Percentiles rank a stretch among this genome's conserved stretches.
Evolutionary conservation across 2,113 vertebrate species (phyloP).

Genomic region (Phocoena phocoena): DNA sequence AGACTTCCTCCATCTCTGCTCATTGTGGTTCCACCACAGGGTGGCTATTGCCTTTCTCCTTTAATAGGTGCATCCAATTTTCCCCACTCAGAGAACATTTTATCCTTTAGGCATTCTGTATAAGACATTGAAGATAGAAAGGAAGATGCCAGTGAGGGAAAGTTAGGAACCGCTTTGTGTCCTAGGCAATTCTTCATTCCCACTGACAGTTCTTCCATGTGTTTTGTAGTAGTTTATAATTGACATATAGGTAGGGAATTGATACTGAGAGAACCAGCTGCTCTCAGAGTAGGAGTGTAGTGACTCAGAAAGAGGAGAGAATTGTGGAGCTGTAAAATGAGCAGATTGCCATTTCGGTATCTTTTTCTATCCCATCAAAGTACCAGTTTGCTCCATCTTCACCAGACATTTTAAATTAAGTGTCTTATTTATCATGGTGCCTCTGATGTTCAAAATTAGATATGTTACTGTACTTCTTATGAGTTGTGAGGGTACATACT

Average conservation of each 20-base stretch:
- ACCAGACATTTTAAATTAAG: slow-evolving; percentile 51
- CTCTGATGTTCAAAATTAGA: slow-evolving; percentile 30
- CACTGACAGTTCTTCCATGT: neutral
- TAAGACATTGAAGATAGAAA: slow-evolving; percentile 6
- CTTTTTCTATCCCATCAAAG: neutral
- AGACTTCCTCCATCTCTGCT: neutral
- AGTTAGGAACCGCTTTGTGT: neutral
- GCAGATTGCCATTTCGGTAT: slow-evolving; percentile 16
- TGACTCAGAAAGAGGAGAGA: slow-evolving; percentile 26
- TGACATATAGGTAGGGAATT: slow-evolving; percentile 8
- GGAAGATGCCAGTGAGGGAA: neutral
- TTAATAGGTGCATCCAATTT: neutral
- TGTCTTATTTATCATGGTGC: slow-evolving; percentile 33
- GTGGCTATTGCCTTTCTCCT: neutral
- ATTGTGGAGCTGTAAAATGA: slow-evolving; percentile 5
- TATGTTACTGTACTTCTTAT: slow-evolving; percentile 7
- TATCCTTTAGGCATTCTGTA: neutral
- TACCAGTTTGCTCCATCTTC: slow-evolving; percentile 2
- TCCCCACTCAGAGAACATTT: neutral
- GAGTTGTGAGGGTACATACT: neutral
- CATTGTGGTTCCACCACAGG: neutral
- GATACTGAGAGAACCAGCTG: neutral
- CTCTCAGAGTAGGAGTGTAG: neutral
- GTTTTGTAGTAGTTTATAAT: neutral
- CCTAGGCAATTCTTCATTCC: neutral